These are phyloP conservation scores for Pseudomyrmex sp. DNA, from an alignment of 1,140 invertebrate genomes.

Conservation along the genomic window DNA sequence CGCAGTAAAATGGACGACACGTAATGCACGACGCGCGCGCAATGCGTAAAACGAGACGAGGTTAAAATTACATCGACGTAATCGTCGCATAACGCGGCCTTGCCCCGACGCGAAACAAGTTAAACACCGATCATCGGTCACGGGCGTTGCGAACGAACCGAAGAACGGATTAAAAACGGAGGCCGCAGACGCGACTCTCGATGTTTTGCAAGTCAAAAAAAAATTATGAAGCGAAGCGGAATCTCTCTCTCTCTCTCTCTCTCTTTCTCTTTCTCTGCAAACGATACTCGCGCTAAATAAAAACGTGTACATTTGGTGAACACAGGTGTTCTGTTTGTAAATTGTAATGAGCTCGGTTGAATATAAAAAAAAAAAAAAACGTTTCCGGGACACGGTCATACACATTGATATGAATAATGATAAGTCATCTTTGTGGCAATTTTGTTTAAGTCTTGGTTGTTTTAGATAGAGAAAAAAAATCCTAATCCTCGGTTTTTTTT, in stretches of 20 bases:
- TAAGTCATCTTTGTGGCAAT: neutral
- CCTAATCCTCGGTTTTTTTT: neutral
- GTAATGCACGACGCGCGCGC: conserved; percentile 51
- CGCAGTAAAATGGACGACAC: conserved; percentile 61
- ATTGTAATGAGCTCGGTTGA: conserved; percentile 30
- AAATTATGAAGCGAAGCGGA: no score
- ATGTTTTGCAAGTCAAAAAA: no score
- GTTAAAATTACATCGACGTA: conserved; percentile 79
- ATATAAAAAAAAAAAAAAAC: conserved; percentile 1
- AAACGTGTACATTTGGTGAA: neutral
- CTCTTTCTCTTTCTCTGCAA: neutral
- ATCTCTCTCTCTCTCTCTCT: no score
- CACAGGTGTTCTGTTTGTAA: neutral
- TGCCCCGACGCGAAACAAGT: conserved; percentile 38
- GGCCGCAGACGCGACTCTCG: no score
- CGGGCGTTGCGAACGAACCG: conserved; percentile 48
- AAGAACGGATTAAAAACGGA: neutral
- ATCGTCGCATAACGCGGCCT: conserved; percentile 64
- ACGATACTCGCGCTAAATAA: neutral
- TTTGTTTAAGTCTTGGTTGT: neutral
- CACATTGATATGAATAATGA: conserved; percentile 2
- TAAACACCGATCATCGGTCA: conserved; percentile 60
- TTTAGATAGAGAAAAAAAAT: no score
- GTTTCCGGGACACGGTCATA: neutral
- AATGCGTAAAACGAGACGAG: conserved; percentile 49